Base-by-base conservation (phyloP, 2,113 vertebrate genomes). In the Pipa parva region DNA sequence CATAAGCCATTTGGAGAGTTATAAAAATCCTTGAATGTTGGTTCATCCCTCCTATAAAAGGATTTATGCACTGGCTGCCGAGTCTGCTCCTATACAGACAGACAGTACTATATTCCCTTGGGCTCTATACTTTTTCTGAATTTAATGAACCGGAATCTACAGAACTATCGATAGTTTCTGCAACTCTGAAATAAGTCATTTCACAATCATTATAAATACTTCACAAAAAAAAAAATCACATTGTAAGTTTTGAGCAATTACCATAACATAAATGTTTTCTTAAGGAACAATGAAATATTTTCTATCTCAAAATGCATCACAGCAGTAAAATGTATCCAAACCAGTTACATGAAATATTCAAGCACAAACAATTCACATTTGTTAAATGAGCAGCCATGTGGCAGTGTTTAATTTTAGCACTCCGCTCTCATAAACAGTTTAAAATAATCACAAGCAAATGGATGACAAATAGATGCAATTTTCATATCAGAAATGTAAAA, bases 261-360 rank as follows among this genome's bases (percentile, higher is more conserved):
- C 52, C 46, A 45, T 36, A 60, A 61, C 46, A 45, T 36, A 28
- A 57, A 15, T 27, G 42, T 37, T 59, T 37, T 59, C 48, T 7
- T 21, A 13, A 33, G 26, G 48, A 54, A 61, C 18, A 69, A 39
- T 39, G 20, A 20, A 58, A 49, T 11, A 20, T 20, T 20, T 48
- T 28, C 20, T 29, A 33, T 24, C 51, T 33, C 24, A 28, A 22
- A 15, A 39, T 36, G 52, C 71, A 62, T 26, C 3, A 37, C 28
- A 66, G 27, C 58, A 11, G 22, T 15, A 7, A 63, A 61, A 72
- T 71, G 13, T 26, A 26, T 29, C 21, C 67, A 72, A 71, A 76
- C 45, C 55, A 72, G 72, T 22, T 5, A 33, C 3, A 21, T 73
- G 22, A 76, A 73, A 76, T 74, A 78, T 74, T 64, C 15, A 74